Base-by-base conservation (phyloP, 1,140 invertebrate genomes). In the Euglossa dilemma region DNA sequence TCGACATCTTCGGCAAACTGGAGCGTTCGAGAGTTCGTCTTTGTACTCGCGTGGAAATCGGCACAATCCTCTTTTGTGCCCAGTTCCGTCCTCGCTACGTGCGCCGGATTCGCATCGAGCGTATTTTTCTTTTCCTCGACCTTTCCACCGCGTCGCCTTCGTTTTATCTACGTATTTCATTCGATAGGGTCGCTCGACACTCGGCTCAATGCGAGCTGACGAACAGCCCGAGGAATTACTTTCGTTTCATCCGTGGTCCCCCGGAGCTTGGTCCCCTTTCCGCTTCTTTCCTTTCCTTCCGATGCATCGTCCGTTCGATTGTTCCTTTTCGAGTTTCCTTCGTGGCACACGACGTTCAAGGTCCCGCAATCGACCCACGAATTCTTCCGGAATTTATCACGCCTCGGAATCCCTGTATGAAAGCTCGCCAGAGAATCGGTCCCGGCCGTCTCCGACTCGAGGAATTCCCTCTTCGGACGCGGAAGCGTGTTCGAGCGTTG, bases 151-250 rank as follows among this genome's bases (percentile, higher is more conserved):
- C 67, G 64, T 56, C 69, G 52, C 67, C 52, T 78, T 73, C 75
- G 72, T 76, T 83, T 83, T 70, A 75, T 77, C 28, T 83, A 83
- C 80, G 80, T 83, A 83, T 77, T 77, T 70, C 67, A 72, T 23
- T 73, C 70, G 83, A 80, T 81, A 56, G 80, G 73, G 80, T 77
- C 74, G 36, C 28, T 14, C 79, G 56, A 77, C 74, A 77, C 75
- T 75, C 83, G 36, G 69, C 76, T 85, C 72, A 83, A 88, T 88
- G 79, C 79, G 71, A 88, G 70, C 61, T 74, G 83, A 80, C 70
- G 74, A 77, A 85, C 75, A 73, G 61, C 79, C 64, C 71, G 54
- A 88, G 28, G 79, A 88, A 88, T 88, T 88, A 85, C 87, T 88
- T 88, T 85, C 86, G 83, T 88, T 85, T 82, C 83, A 85, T 83